Percentiles rank a stretch among this genome's conserved stretches.
phyloP scores from a whole-genome alignment of 2,113 vertebrate genomes.

The Phalacrocorax aristotelis region DNA sequence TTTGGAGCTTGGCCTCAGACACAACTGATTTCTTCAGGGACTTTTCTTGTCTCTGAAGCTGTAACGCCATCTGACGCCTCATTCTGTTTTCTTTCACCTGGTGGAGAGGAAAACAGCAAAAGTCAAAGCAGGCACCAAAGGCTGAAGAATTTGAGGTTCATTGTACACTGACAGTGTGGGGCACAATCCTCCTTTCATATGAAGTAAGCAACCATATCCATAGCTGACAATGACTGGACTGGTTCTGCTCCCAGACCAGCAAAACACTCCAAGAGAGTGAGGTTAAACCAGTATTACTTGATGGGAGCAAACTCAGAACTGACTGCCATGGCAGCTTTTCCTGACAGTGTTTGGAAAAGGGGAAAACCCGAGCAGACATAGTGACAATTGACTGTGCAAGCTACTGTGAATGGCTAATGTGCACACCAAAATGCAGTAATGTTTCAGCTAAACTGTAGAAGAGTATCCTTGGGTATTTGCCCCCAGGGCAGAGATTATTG shows the following conservation, averaged over 20 bases:
- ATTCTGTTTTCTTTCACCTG: constrained; percentile 88
- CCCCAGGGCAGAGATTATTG: neutral
- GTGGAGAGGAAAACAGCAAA: neutral
- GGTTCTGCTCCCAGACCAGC: neutral
- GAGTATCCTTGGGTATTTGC: neutral
- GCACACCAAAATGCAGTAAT: neutral
- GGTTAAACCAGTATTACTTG: neutral
- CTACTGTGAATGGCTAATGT: neutral
- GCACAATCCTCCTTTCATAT: neutral
- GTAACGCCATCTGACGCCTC: constrained; percentile 75
- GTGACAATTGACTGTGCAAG: neutral
- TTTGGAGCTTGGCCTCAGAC: constrained; percentile 76
- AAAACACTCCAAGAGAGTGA: neutral
- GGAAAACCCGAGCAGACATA: neutral
- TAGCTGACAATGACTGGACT: neutral
- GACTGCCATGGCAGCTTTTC: neutral
- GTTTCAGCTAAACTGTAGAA: neutral
- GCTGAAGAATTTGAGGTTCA: neutral
- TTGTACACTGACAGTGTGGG: neutral
- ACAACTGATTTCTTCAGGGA: constrained; percentile 69
- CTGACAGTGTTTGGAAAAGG: neutral
- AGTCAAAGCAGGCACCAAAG: neutral
- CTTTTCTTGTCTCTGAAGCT: constrained; percentile 73
- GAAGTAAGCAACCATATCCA: neutral
- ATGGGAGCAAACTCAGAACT: neutral